phyloP scores from a whole-genome alignment of 2,797 vertebrate genomes.

The Clarias fuscus region DNA sequence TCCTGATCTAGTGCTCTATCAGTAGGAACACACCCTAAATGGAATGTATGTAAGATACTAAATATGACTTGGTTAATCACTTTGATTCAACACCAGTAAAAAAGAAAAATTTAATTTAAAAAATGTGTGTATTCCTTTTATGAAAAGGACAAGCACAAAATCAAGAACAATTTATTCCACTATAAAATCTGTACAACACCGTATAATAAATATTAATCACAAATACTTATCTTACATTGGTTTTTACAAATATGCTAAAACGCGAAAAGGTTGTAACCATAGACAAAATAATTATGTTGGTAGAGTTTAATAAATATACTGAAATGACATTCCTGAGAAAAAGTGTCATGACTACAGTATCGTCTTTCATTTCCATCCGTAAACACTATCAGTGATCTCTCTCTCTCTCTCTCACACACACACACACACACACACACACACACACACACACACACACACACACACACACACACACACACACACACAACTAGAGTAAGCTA shows the following conservation, averaged over 20 bases:
- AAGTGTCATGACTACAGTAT: not conserved
- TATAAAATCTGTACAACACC: not conserved
- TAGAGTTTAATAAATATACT: not conserved
- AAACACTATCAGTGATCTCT: not conserved
- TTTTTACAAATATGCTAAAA: not conserved
- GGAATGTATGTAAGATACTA: not conserved
- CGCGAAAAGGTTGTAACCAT: no score
- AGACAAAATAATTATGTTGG: not conserved
- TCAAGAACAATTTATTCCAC: not conserved
- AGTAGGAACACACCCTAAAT: not conserved
- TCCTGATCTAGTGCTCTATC: not conserved
- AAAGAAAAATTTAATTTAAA: not conserved
- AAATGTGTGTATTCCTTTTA: not conserved
- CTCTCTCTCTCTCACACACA: not conserved
- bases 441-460: not conserved
- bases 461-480: not conserved
- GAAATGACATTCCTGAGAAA: not conserved
- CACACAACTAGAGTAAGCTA: conserved; percentile 28
- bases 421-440: not conserved
- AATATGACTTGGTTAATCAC: not conserved
- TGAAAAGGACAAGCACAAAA: not conserved
- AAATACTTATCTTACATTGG: not conserved
- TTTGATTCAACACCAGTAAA: not conserved
- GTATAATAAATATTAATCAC: conserved; percentile 5
- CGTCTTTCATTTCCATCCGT: no score